Conservation (phyloP, 1,140 invertebrate genomes). For the Drosophila sp. region DNA sequence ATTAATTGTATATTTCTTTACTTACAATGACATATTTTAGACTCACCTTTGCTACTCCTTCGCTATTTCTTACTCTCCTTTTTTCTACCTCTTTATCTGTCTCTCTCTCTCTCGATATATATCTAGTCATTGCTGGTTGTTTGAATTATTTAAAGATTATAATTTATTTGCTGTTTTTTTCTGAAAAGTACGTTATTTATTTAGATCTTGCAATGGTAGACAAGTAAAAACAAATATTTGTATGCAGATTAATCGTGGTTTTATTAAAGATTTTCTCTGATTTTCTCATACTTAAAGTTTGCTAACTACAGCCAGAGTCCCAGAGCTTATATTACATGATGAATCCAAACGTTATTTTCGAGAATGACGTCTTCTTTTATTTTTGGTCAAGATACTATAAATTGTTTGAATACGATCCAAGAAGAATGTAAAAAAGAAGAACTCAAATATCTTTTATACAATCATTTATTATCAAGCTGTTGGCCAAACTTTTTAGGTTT, state of each 20-base stretch:
- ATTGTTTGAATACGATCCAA: too few species aligned
- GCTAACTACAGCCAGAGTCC: too few species aligned
- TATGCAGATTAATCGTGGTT: not conserved
- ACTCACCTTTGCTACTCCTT: slow-evolving; percentile 35
- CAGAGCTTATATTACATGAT: too few species aligned
- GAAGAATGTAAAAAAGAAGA: too few species aligned
- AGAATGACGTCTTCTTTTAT: too few species aligned
- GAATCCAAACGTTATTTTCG: too few species aligned
- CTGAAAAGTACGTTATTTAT: not conserved
- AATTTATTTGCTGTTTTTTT: not conserved
- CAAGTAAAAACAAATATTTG: not conserved
- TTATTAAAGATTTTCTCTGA: not conserved
- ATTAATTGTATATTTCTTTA: slow-evolving; percentile 64
- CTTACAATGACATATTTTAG: slow-evolving; percentile 41
- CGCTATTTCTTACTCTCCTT: not conserved
- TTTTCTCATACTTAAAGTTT: not conserved
- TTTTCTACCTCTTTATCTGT: not conserved
- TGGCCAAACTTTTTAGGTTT: not conserved
- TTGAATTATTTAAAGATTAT: slow-evolving; percentile 4
- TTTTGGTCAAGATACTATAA: too few species aligned
- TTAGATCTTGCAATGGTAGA: not conserved
- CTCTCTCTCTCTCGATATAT: not conserved
- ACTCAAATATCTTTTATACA: too few species aligned
- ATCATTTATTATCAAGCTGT: too few species aligned
- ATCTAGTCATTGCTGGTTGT: not conserved